Evolutionary conservation across 2,888 invertebrate species (phyloP), one percentile per base, ranked within the genome.

Genomic region (Euzophera pinguis): DNA sequence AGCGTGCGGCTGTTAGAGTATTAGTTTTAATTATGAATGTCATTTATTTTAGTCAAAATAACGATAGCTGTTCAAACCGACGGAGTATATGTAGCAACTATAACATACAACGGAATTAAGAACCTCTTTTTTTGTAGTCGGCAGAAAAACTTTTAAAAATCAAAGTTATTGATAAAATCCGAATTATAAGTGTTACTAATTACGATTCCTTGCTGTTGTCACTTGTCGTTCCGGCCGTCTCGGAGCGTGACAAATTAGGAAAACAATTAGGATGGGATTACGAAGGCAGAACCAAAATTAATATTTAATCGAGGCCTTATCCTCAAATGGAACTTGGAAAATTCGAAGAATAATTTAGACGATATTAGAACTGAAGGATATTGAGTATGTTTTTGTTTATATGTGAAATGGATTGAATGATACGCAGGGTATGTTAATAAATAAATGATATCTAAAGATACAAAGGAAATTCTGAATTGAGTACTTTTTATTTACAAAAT

Each of bases 261-360:
- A 60, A 53, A 62, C 59, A 61, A 63, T 65, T 63, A 60, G 61
- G 53, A 48, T 42, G 41, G 48, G 57, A 53, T 57, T 48, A 52
- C 48, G 53, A 39, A 51, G 52, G 50, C 34, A 54, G 58, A 59
- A 59, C 57, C 22, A 57, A 52, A 60, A 59, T 62, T 60, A 57
- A 62, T 62, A 62, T 55, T 63, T 59, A 42, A 62, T 51, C 42
- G 42, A 38, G 37, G 37, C 39, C 51, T 52, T 34, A 42, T 32
- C 16, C 16, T 32, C 14, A 27, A 41, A 32, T 16, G 32, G 29
- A 50, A 34, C 42, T 42, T 34, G n/a, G 17, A 35, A 45, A 32
- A 41, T 9, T 17, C 32, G 1, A 34, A 38, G 27, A 48, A 37
- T 32, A 45, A 14, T 43, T 43, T 43, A 27, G n/a, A 29, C 27